These are phyloP conservation scores for Creontiades dilutus DNA, from an alignment of 2,888 invertebrate species.

Conservation along the genomic window DNA sequence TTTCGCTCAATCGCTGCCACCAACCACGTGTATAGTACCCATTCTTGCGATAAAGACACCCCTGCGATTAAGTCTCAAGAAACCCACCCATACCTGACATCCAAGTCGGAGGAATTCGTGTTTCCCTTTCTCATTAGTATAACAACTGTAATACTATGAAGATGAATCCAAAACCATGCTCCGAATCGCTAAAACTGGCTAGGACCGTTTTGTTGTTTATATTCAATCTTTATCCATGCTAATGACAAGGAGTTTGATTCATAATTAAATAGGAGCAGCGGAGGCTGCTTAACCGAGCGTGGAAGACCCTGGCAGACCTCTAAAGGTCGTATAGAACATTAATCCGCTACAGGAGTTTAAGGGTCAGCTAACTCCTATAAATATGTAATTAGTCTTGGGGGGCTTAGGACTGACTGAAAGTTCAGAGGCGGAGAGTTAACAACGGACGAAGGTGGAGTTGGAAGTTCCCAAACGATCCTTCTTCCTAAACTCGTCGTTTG, in stretches of 20 bases:
- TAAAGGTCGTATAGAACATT: constrained; percentile 39
- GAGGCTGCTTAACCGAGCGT: constrained; percentile 17
- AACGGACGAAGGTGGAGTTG: not conserved
- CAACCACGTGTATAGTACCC: too few relatives aligned
- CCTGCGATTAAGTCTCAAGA: too few relatives aligned
- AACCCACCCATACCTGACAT: too few relatives aligned
- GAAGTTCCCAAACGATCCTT: constrained; percentile 5
- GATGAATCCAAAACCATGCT: too few relatives aligned
- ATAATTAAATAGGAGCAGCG: constrained; percentile 30
- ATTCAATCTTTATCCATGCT: not conserved
- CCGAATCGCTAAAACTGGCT: too few relatives aligned
- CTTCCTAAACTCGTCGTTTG: not conserved
- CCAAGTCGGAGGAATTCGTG: too few relatives aligned
- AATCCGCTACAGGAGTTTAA: constrained; percentile 39
- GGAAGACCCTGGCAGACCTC: not conserved
- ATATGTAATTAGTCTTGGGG: constrained; percentile 37
- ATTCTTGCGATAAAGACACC: too few relatives aligned
- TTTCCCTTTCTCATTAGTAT: too few relatives aligned
- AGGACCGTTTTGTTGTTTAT: too few relatives aligned
- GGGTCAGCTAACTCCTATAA: constrained; percentile 39
- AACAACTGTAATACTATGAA: too few relatives aligned
- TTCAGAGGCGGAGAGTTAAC: constrained; percentile 23
- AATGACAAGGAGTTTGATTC: constrained; percentile 2
- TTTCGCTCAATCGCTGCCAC: too few relatives aligned
- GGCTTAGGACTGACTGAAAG: not conserved